Evolutionary conservation across 2,888 invertebrate genomes (phyloP), one percentile per base, ranked within the genome.

Genomic region (Achlya flavicornis): DNA sequence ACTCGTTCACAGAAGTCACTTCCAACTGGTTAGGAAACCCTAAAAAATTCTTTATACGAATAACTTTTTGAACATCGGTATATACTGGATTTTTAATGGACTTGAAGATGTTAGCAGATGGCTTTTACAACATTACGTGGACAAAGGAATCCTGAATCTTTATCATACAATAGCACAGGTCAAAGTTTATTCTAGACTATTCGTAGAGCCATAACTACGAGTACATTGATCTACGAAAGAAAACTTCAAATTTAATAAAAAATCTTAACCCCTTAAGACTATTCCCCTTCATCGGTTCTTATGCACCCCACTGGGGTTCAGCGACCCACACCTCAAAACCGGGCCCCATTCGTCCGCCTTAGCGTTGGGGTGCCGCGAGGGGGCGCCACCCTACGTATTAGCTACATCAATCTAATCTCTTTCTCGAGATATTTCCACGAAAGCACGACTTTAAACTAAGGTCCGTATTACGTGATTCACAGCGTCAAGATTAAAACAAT

Each of bases 331-430:
- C 68, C 68, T 63, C 61, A 73, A 74, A 72, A 46, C 71, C 73
- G 73, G 71, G 71, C 69, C 76, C 74, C 72, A 69, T 71, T 74
- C 66, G 73, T 74, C 80, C 81, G 77, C 80, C 80, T 80, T 83
- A 74, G 76, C 76, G 78, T 74, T 77, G 72, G 74, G 74, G 72
- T 38, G 26, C 6, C 48, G 14, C 67, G 63, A 57, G 75, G 80
- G 80, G 78, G 66, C 38, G 61, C 75, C 75, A 78, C 83, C 82
- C 77, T 69, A 72, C 77, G 76, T 83, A 83, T 81, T 81, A 81
- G 77, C 76, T 71, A 71, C 78, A 80, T 80, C 79, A 76, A 76
- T 81, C 75, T 82, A 77, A 77, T 78, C 78, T 78, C 72, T 75
- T 76, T 74, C 75, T 75, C 38, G 66, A 67, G 61, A 68, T 68